Percentiles rank a stretch among this genome's conserved stretches.
Evolutionary conservation across 2,888 invertebrate species (phyloP).

Genomic region (Nomada flava): DNA sequence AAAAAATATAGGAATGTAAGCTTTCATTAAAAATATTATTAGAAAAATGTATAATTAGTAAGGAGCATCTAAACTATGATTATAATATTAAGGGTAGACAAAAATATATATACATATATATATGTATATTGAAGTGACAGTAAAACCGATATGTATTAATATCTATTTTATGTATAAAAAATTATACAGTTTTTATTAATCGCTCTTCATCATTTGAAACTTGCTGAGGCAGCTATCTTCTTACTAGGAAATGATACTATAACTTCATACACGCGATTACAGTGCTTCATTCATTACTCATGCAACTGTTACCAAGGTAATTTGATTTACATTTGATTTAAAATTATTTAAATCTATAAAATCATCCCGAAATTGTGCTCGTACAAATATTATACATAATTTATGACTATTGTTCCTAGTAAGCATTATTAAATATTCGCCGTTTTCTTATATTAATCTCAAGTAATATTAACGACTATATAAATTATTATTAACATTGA

Average conservation of each 20-base stretch:
- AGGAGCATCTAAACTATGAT: too few relatives aligned
- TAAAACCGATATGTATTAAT: background rate
- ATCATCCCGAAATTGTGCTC: background rate
- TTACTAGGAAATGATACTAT: conserved; percentile 79
- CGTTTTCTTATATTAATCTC: background rate
- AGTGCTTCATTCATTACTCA: conserved; percentile 20
- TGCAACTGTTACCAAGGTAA: background rate
- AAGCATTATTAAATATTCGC: background rate
- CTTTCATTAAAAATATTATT: background rate
- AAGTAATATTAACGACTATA: background rate
- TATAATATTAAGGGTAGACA: background rate
- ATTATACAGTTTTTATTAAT: background rate
- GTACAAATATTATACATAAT: conserved; percentile 25
- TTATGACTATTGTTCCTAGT: background rate
- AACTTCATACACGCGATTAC: conserved; percentile 20
- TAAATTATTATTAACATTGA: conserved; percentile 4
- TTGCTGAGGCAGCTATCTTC: conserved; percentile 71
- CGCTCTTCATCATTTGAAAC: background rate
- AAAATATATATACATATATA: too few relatives aligned
- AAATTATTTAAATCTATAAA: background rate
- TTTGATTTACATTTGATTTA: background rate
- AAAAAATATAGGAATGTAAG: background rate
- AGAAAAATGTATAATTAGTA: background rate
- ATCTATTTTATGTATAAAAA: background rate
- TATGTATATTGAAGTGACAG: background rate